Conservation (phyloP, 2,113 vertebrate species). For the Pollimyrus isidori region DNA sequence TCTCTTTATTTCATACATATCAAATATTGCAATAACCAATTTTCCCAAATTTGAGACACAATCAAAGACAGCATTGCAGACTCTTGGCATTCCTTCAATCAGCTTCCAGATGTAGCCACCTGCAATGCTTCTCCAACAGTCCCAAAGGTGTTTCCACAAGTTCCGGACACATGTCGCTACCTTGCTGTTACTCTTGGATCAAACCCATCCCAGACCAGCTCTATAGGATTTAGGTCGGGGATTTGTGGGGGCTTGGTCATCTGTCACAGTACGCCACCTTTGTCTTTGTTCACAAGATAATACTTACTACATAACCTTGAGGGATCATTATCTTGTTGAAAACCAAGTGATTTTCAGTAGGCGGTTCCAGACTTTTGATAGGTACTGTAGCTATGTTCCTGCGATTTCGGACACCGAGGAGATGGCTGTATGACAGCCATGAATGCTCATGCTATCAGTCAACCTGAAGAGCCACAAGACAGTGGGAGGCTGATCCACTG, state of each 20-base stretch:
- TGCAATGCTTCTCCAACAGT: background rate
- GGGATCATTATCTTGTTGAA: background rate
- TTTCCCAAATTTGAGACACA: background rate
- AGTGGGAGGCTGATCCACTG: background rate
- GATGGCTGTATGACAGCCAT: background rate
- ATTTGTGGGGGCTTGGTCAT: background rate
- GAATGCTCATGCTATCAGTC: background rate
- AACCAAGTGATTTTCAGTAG: background rate
- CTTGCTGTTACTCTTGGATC: background rate
- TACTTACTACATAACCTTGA: background rate
- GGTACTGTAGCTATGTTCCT: background rate
- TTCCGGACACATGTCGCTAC: background rate
- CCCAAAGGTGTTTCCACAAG: background rate
- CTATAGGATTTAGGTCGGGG: background rate
- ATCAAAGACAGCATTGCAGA: background rate
- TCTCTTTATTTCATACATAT: background rate
- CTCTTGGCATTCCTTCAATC: background rate
- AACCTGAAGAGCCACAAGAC: background rate
- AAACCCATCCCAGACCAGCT: background rate
- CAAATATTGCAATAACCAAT: background rate
- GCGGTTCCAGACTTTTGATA: background rate
- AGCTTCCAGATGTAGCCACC: background rate
- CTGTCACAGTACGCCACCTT: background rate
- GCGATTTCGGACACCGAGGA: background rate
- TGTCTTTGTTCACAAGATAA: background rate